Evolutionary conservation across 2,888 invertebrate species (phyloP).

Genomic region (Gasteruption jaculator): DNA sequence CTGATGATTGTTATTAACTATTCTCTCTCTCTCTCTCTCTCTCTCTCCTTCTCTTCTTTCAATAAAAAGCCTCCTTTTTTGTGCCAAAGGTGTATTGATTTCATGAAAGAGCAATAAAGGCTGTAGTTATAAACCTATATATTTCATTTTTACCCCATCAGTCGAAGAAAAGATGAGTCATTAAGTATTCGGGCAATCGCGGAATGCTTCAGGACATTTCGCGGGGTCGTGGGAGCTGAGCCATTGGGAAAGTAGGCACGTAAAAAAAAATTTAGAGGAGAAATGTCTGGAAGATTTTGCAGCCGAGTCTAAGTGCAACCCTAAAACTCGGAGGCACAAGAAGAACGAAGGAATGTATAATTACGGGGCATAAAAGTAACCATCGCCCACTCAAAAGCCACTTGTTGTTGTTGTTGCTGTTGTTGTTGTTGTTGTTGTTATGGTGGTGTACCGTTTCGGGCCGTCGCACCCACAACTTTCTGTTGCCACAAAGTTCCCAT

Average conservation of each 20-base stretch:
- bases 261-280: too few species aligned
- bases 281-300: too few species aligned
- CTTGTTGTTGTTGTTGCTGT: slow-evolving; percentile 17
- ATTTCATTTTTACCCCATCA: too few species aligned
- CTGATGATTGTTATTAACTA: slow-evolving; percentile 17
- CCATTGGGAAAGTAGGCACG: too few species aligned
- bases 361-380: slow-evolving; percentile 51
- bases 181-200: not conserved
- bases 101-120: too few species aligned
- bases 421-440: slow-evolving; percentile 15
- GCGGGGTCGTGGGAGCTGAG: too few species aligned
- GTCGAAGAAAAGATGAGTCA: too few species aligned
- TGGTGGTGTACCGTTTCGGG: slow-evolving; percentile 30
- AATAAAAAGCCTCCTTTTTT: too few species aligned
- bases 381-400: slow-evolving; percentile 40
- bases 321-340: slow-evolving; percentile 36
- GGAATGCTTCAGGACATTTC: slow-evolving; percentile 19
- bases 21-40: slow-evolving; percentile 16
- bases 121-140: too few species aligned
- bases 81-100: too few species aligned
- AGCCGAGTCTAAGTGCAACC: slow-evolving; percentile 38
- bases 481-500: slow-evolving; percentile 42
- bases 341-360: slow-evolving; percentile 46
- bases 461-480: slow-evolving; percentile 42
- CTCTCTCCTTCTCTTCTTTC: not conserved